These are phyloP conservation scores for Montipora capricornis DNA, from an alignment of 64 coral and sea anemone species.

Conservation along the genomic window DNA sequence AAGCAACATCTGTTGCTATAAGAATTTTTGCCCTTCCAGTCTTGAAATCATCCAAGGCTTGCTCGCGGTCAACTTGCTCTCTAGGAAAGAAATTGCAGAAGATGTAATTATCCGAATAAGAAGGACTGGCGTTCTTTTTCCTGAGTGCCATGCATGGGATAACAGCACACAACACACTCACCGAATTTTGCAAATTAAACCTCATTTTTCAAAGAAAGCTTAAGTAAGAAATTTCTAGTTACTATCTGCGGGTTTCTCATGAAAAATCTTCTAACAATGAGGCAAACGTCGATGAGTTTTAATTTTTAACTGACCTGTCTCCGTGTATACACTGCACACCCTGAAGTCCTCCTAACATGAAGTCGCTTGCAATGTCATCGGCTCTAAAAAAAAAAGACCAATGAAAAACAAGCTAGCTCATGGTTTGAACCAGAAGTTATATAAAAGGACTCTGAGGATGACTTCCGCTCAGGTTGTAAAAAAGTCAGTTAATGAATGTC, in stretches of 20 bases:
- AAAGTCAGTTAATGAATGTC: too few relatives aligned
- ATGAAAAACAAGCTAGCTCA: too few relatives aligned
- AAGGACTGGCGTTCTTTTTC: background rate
- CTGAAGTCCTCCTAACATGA: slow-evolving; percentile 83
- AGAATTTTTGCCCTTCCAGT: slow-evolving; percentile 82
- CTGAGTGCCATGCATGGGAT: background rate
- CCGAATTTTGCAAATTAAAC: background rate
- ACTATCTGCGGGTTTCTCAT: too few relatives aligned
- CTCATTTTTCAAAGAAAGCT: too few relatives aligned
- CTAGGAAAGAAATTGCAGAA: slow-evolving; percentile 26
- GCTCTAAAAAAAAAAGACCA: slow-evolving; percentile 47
- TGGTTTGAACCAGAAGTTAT: too few relatives aligned
- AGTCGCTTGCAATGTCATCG: slow-evolving; percentile 97
- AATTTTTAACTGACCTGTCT: slow-evolving; percentile 72
- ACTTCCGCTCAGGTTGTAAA: too few relatives aligned
- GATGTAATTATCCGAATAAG: background rate
- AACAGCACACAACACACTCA: background rate
- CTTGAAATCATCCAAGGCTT: slow-evolving; percentile 97
- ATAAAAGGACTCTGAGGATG: too few relatives aligned
- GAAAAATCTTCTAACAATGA: too few relatives aligned
- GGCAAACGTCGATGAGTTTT: background rate
- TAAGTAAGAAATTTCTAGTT: too few relatives aligned
- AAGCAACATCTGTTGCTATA: slow-evolving; percentile 99
- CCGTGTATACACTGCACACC: slow-evolving; percentile 97
- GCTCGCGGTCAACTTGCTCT: slow-evolving; percentile 93